Conservation (phyloP, 2,888 invertebrate species). For the Smittia sp. region DNA sequence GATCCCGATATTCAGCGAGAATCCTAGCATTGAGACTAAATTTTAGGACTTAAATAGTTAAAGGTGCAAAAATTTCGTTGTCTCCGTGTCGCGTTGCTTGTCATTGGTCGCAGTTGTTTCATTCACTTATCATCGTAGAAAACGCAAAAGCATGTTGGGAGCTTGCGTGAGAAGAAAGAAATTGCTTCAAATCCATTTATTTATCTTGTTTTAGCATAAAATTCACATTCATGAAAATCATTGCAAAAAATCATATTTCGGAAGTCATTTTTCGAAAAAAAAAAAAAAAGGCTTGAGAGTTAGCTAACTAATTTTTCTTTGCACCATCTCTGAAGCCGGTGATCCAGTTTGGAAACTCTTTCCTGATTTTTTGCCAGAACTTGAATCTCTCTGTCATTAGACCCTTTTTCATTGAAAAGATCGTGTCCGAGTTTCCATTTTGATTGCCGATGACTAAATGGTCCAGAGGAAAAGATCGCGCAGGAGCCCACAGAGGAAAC, state of each 20-base stretch:
- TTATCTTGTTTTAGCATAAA: no score
- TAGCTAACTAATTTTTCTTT: neutral
- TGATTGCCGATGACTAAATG: constrained; percentile 56
- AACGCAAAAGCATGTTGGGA: no score
- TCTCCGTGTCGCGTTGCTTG: neutral
- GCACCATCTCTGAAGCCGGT: neutral
- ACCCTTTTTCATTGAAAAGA: constrained; percentile 56
- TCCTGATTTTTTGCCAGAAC: constrained; percentile 61
- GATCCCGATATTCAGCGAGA: no score
- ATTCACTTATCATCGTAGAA: no score
- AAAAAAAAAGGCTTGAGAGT: neutral
- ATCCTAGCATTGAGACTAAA: no score
- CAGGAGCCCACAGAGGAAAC: constrained; percentile 61
- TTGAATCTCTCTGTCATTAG: constrained; percentile 60
- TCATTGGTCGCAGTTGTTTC: neutral
- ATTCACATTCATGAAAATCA: no score
- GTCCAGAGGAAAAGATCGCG: constrained; percentile 48
- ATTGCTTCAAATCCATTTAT: no score
- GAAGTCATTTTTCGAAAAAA: no score
- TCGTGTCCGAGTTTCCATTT: constrained; percentile 55
- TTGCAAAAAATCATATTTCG: no score
- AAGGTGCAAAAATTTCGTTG: neutral
- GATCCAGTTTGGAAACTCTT: neutral
- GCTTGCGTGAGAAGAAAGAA: no score
- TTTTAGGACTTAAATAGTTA: no score